phyloP scores from a whole-genome alignment of 2,888 invertebrate species.

The Colletes collaris region DNA sequence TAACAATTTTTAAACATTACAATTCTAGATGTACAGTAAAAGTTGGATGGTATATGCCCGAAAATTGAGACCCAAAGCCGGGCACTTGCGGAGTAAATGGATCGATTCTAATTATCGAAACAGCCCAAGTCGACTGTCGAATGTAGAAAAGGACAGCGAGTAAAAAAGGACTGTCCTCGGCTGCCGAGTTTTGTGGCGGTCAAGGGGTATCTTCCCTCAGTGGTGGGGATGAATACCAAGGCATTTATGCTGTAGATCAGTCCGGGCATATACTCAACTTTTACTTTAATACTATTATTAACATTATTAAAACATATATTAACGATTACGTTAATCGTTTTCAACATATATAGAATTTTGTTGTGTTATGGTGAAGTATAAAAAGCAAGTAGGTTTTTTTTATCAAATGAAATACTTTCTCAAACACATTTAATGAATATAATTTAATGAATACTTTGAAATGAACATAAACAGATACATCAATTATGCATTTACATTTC shows the following conservation, averaged over 20 bases:
- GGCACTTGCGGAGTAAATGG: too few species aligned
- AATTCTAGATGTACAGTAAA: constrained; percentile 21
- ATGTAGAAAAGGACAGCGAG: too few species aligned
- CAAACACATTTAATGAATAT: constrained; percentile 14
- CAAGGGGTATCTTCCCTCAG: too few species aligned
- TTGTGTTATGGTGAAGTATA: constrained; percentile 4
- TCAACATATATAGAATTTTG: not conserved
- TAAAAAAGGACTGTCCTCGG: too few species aligned
- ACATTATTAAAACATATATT: constrained; percentile 18
- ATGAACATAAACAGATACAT: constrained; percentile 19
- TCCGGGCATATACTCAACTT: too few species aligned
- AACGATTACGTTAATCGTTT: constrained; percentile 17
- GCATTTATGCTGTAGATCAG: too few species aligned
- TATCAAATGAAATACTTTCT: constrained; percentile 24
- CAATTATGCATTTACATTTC: constrained; percentile 1
- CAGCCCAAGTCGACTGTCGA: too few species aligned
- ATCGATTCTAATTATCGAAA: too few species aligned
- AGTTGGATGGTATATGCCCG: too few species aligned
- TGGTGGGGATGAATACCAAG: too few species aligned
- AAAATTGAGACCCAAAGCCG: too few species aligned
- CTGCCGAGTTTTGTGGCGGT: too few species aligned
- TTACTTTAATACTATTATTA: constrained; percentile 20
- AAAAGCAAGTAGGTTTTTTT: not conserved
- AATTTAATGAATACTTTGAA: constrained; percentile 19
- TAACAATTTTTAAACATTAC: constrained; percentile 30